phyloP scores from a whole-genome alignment of 2,888 invertebrate species.

The Bombylius major region DNA sequence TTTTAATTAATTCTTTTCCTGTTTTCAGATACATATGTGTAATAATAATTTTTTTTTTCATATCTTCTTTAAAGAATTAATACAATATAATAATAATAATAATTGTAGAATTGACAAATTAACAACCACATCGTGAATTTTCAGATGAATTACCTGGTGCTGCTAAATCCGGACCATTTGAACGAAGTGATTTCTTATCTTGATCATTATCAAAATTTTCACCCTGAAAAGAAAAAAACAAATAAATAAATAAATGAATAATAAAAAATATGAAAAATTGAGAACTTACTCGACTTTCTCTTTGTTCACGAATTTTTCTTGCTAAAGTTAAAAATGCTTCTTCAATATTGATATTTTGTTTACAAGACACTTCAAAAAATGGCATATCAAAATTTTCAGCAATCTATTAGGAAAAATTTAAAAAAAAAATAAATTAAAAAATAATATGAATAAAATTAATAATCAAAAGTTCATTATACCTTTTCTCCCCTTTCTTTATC shows the following conservation, averaged over 20 bases:
- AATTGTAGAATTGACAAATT: too few species aligned
- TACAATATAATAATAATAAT: too few species aligned
- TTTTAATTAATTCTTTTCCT: too few species aligned
- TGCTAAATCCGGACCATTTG: conserved; percentile 32
- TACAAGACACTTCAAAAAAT: conserved; percentile 80
- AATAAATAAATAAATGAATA: background rate
- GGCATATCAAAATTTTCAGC: conserved; percentile 81
- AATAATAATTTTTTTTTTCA: too few species aligned
- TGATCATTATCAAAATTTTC: conserved; percentile 38
- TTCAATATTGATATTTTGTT: conserved; percentile 74
- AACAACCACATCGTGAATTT: conserved; percentile 35
- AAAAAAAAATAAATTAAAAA: background rate
- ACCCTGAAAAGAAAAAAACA: conserved; percentile 24
- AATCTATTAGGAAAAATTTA: conserved; percentile 43
- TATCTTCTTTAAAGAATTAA: too few species aligned
- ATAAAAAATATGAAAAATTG: background rate
- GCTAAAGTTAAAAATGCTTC: conserved; percentile 70
- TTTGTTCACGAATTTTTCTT: conserved; percentile 68
- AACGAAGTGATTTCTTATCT: conserved; percentile 33
- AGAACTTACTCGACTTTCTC: conserved; percentile 53
- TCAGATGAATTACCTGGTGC: conserved; percentile 34
- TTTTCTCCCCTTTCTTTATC: conserved; percentile 70
- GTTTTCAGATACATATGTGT: too few species aligned
- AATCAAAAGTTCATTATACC: conserved; percentile 37
- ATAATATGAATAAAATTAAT: background rate